A percentile compares a stretch with the other conserved stretches of the same genome.
Conservation (phyloP, 2,113 vertebrate genomes). For the Parotia lawesii region DNA sequence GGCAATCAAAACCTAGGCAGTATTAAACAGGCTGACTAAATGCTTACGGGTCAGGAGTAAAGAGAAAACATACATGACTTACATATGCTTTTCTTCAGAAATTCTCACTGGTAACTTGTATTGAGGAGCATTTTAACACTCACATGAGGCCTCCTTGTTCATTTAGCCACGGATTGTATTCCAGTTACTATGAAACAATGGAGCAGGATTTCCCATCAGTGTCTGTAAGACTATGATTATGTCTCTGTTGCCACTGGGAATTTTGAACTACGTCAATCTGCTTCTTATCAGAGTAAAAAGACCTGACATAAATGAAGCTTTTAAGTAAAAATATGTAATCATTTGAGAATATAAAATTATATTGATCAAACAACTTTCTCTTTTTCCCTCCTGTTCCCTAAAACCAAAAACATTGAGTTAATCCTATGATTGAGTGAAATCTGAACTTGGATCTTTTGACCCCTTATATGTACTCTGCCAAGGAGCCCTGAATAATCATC, state of each 20-base stretch:
- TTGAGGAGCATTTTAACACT: neutral
- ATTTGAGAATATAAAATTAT: conserved; percentile 3
- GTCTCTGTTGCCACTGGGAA: neutral
- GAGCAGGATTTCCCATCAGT: neutral
- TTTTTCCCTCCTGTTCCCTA: neutral
- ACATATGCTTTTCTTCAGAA: conserved; percentile 8
- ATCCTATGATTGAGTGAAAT: neutral
- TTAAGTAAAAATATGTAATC: conserved; percentile 25
- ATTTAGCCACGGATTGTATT: conserved; percentile 9
- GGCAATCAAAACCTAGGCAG: neutral
- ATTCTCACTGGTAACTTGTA: conserved; percentile 6
- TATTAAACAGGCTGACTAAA: conserved; percentile 7
- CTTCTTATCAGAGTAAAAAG: conserved; percentile 41
- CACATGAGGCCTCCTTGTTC: neutral
- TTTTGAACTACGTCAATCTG: neutral
- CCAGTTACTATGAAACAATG: neutral
- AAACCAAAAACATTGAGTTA: neutral
- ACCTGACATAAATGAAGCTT: neutral
- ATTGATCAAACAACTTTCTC: neutral
- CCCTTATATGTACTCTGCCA: neutral
- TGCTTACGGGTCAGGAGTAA: neutral
- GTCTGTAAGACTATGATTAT: neutral
- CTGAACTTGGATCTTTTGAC: conserved; percentile 18
- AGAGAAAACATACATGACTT: neutral
- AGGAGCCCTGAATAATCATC: neutral